phyloP scores from a whole-genome alignment of 2,113 vertebrate genomes.

The Percopsis transmontana region DNA sequence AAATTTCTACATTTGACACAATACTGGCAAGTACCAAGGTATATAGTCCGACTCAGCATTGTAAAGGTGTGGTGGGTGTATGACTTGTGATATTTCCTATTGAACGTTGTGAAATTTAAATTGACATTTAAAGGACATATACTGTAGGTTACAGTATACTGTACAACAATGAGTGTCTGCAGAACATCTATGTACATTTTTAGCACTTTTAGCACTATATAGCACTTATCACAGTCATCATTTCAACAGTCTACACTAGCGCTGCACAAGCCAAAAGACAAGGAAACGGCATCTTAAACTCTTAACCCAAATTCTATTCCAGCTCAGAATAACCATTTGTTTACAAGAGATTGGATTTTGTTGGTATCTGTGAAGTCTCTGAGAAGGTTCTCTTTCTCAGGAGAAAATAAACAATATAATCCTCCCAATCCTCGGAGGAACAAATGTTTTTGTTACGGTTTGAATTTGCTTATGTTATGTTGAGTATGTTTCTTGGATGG shows the following conservation, averaged over 20 bases:
- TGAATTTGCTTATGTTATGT: too few species aligned
- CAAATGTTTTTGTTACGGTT: neutral
- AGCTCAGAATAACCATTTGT: neutral
- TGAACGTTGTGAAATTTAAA: too few species aligned
- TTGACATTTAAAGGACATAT: too few species aligned
- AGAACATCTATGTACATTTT: neutral
- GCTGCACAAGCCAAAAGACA: too few species aligned
- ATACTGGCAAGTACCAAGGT: too few species aligned
- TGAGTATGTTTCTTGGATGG: neutral
- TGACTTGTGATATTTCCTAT: too few species aligned
- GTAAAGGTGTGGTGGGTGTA: too few species aligned
- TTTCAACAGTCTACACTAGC: too few species aligned
- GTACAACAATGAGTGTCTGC: neutral
- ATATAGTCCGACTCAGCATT: too few species aligned
- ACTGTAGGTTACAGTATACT: too few species aligned
- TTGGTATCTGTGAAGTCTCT: conserved; percentile 3
- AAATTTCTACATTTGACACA: too few species aligned
- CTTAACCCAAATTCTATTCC: neutral
- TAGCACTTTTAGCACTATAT: too few species aligned
- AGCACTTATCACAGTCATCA: neutral
- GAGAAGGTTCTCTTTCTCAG: conserved; percentile 6
- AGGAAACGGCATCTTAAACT: neutral
- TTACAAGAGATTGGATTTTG: conserved; percentile 6
- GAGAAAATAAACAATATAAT: neutral
- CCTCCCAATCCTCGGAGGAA: neutral